phyloP scores from a whole-genome alignment of 2,113 vertebrate species.

The Cheilinus undulatus region DNA sequence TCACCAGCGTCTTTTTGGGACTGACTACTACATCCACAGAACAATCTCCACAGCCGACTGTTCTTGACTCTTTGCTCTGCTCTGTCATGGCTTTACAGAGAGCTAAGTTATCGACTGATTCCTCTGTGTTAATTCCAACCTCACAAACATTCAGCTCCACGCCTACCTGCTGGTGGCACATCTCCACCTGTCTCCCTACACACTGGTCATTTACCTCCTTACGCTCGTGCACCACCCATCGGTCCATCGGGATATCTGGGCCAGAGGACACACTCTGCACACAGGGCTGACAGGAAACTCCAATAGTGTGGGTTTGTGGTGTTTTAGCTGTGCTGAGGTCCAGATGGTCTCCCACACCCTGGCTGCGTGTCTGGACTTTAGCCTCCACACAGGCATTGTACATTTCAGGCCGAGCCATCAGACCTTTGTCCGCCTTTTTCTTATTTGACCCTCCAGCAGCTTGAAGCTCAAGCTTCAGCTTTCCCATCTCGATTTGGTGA shows the following conservation, averaged over 20 bases:
- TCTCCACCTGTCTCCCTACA: constrained; percentile 74
- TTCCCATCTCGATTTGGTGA: constrained; percentile 95
- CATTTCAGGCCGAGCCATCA: constrained; percentile 84
- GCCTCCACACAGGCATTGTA: constrained; percentile 88
- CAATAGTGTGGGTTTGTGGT: constrained; percentile 71
- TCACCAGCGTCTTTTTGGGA: constrained; percentile 72
- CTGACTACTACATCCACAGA: constrained; percentile 84
- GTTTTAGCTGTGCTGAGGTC: constrained; percentile 73
- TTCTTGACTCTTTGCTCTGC: constrained; percentile 73
- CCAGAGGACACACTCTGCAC: constrained; percentile 71
- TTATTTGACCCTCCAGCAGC: constrained; percentile 86
- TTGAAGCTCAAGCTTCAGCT: constrained; percentile 94
- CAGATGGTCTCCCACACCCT: constrained; percentile 86
- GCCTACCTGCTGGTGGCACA: constrained; percentile 79
- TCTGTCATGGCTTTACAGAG: constrained; percentile 45
- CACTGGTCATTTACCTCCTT: constrained; percentile 83
- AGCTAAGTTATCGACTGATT: constrained; percentile 33
- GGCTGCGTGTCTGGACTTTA: constrained; percentile 82
- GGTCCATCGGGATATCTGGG: constrained; percentile 87
- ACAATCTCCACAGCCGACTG: constrained; percentile 90
- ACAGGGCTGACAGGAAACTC: constrained; percentile 83
- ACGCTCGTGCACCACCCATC: constrained; percentile 87
- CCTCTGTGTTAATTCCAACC: constrained; percentile 87
- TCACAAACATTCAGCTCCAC: constrained; percentile 80
- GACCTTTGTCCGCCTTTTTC: constrained; percentile 91